phyloP scores from a whole-genome alignment of 2,797 vertebrate genomes.

The Phoxinus dragarum region DNA sequence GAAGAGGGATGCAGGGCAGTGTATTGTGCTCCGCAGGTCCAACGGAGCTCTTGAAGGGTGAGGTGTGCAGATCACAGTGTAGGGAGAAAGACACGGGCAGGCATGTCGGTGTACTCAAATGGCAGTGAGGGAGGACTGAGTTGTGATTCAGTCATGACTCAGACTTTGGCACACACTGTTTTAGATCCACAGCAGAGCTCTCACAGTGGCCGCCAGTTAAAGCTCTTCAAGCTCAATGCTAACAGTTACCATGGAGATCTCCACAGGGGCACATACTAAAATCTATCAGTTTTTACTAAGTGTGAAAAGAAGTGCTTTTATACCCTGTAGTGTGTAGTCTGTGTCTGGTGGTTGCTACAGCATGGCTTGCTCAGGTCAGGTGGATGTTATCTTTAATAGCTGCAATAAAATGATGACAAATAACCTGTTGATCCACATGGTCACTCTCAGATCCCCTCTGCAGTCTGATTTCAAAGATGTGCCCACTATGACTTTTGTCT shows the following conservation, averaged over 20 bases:
- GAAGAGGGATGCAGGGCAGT: not conserved
- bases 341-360: not conserved
- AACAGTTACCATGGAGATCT: slow-evolving; percentile 60
- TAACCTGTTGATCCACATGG: not conserved
- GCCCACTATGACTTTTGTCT: not conserved
- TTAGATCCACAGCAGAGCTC: slow-evolving; percentile 45
- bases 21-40: slow-evolving; percentile 34
- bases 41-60: slow-evolving; percentile 30
- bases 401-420: slow-evolving; percentile 3
- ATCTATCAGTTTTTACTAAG: slow-evolving; percentile 53
- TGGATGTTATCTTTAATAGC: slow-evolving; percentile 9
- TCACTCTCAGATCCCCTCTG: not conserved
- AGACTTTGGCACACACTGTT: slow-evolving; percentile 31
- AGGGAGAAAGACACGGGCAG: not conserved
- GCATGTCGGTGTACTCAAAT: slow-evolving; percentile 47
- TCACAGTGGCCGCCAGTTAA: slow-evolving; percentile 39
- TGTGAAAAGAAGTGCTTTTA: slow-evolving; percentile 51
- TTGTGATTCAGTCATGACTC: slow-evolving; percentile 59
- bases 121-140: slow-evolving; percentile 47
- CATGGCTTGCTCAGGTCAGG: slow-evolving; percentile 19
- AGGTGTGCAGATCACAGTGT: slow-evolving; percentile 13
- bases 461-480: not conserved
- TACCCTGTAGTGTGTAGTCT: slow-evolving; percentile 24
- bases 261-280: slow-evolving; percentile 47
- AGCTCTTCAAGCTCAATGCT: slow-evolving; percentile 41